Evolutionary conservation across 2,113 vertebrate species (phyloP).

Genomic region (Morone chrysops): DNA sequence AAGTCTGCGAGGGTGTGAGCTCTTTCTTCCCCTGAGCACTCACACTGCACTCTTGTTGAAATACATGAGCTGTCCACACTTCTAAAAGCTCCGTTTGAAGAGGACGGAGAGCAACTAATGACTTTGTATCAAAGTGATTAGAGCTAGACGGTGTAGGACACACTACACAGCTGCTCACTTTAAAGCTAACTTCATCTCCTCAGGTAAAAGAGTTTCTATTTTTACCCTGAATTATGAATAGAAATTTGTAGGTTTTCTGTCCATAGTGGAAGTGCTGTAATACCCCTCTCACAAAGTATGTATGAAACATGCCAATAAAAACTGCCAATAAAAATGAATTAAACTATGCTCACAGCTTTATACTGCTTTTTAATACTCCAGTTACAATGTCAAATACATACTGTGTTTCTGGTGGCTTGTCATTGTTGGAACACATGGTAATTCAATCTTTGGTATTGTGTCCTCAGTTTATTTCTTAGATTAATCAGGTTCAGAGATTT

Average conservation of each 20-base stretch:
- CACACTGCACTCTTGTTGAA: not conserved
- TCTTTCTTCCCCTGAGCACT: not conserved
- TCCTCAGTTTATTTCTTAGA: not conserved
- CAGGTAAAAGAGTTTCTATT: not conserved
- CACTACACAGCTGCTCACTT: not conserved
- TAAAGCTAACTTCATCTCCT: not conserved
- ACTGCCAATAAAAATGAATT: not conserved
- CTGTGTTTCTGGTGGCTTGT: not conserved
- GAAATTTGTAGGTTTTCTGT: not conserved
- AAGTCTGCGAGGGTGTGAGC: not conserved
- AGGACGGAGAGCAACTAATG: not conserved
- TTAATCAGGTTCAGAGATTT: too few species aligned
- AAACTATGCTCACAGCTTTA: not conserved
- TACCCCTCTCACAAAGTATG: not conserved
- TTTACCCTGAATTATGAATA: not conserved
- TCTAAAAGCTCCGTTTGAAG: slow-evolving; percentile 11
- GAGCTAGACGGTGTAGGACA: not conserved
- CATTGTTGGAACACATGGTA: not conserved
- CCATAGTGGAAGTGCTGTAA: not conserved
- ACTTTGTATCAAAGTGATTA: not conserved
- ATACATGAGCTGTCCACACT: slow-evolving; percentile 14
- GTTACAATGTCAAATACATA: not conserved
- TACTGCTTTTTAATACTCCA: too few species aligned
- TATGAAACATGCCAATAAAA: not conserved
- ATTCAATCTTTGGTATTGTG: not conserved